These are phyloP conservation scores for Coreius guichenoti DNA, from an alignment of 2,797 vertebrate genomes.

Conservation along the genomic window DNA sequence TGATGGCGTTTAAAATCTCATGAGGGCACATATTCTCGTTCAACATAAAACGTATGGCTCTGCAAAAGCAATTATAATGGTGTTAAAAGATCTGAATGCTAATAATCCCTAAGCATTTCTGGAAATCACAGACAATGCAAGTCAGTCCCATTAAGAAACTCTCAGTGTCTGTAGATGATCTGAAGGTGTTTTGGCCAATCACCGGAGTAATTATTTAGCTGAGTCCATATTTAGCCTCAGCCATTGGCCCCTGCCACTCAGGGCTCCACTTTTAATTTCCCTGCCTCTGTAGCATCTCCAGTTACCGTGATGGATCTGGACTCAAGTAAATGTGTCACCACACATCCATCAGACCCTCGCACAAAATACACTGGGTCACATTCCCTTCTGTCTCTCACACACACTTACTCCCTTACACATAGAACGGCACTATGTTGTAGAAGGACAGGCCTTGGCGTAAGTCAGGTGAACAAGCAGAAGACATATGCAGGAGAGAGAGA, in stretches of 20 bases:
- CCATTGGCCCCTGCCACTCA: constrained; percentile 55
- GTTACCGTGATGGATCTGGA: constrained; percentile 70
- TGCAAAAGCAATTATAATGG: not conserved
- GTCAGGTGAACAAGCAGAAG: constrained; percentile 57
- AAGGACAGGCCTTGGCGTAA: not conserved
- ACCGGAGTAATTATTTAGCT: constrained; percentile 61
- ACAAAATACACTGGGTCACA: constrained; percentile 57
- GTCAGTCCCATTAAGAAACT: constrained; percentile 52
- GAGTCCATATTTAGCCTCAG: constrained; percentile 63
- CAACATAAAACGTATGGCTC: not conserved
- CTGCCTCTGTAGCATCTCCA: constrained; percentile 57
- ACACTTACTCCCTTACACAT: constrained; percentile 47
- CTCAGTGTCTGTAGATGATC: constrained; percentile 27
- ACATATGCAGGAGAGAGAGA: not conserved
- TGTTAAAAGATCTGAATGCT: not conserved
- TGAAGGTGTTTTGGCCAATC: constrained; percentile 54
- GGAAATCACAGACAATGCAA: constrained; percentile 3
- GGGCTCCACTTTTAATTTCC: constrained; percentile 65
- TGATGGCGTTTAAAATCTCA: not conserved
- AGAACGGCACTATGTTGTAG: not conserved
- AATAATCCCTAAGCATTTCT: not conserved
- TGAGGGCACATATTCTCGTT: not conserved
- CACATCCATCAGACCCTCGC: constrained; percentile 67
- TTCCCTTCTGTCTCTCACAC: constrained; percentile 13
- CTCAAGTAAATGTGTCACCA: constrained; percentile 67